phyloP scores from a whole-genome alignment of 1,140 invertebrate genomes.

The Propsilocerus akamusi region DNA sequence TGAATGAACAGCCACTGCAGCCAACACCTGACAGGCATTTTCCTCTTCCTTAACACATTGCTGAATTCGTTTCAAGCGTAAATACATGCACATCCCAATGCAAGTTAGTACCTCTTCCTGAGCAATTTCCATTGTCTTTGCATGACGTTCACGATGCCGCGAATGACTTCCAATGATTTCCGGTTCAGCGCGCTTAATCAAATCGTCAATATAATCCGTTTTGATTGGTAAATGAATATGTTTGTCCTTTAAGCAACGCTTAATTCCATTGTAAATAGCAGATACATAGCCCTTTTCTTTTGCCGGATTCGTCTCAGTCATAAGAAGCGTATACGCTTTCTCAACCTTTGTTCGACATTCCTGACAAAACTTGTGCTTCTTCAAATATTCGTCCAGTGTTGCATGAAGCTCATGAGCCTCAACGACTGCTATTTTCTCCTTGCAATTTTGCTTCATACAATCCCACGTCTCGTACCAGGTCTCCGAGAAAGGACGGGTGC shows the following conservation, averaged over 20 bases:
- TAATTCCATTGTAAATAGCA: conserved; percentile 67
- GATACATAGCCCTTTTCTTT: conserved; percentile 81
- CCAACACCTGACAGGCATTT: conserved; percentile 76
- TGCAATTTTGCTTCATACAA: conserved; percentile 62
- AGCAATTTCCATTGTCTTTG: conserved; percentile 85
- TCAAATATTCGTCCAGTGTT: conserved; percentile 72
- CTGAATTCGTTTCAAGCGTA: conserved; percentile 67
- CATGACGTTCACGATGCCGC: conserved; percentile 68
- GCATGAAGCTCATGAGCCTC: conserved; percentile 62
- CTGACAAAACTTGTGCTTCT: conserved; percentile 81
- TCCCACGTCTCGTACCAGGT: conserved; percentile 75
- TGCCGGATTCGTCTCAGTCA: conserved; percentile 60
- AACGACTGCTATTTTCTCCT: conserved; percentile 69
- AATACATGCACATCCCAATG: conserved; percentile 78
- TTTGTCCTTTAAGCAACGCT: conserved; percentile 63
- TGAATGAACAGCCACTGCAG: conserved; percentile 70
- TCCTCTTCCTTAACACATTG: conserved; percentile 74
- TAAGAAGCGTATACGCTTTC: conserved; percentile 67
- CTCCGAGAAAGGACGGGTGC: conserved; percentile 44
- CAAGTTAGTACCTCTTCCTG: conserved; percentile 90
- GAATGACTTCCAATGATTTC: conserved; percentile 51
- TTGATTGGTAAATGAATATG: conserved; percentile 74
- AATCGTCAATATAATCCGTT: conserved; percentile 66
- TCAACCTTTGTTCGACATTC: conserved; percentile 78
- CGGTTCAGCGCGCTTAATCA: conserved; percentile 80